A percentile compares a stretch with the other conserved stretches of the same genome.
phyloP scores from a whole-genome alignment of 2,797 vertebrate genomes.

The Octomys mimax region DNA sequence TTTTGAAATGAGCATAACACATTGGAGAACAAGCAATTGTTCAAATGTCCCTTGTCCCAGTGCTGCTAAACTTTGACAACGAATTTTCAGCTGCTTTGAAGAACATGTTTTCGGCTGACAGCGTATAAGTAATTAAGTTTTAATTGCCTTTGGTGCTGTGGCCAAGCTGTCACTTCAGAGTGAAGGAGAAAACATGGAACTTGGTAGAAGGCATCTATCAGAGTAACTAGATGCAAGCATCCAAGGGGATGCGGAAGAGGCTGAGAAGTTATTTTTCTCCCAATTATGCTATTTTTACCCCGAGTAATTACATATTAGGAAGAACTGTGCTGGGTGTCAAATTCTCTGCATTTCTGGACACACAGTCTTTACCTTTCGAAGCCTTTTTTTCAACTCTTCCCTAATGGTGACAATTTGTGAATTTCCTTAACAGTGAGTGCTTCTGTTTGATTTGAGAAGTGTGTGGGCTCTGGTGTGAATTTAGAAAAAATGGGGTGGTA shows the following conservation, averaged over 20 bases:
- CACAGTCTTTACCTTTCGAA: not conserved
- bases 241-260: not conserved
- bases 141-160: constrained; percentile 49
- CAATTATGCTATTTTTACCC: constrained; percentile 48
- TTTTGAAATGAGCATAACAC: constrained; percentile 48
- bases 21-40: constrained; percentile 30
- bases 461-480: not conserved
- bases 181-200: constrained; percentile 54
- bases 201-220: constrained; percentile 44
- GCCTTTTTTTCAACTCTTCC: not conserved
- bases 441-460: not conserved
- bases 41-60: constrained; percentile 28
- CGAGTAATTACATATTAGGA: constrained; percentile 19
- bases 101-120: constrained; percentile 36
- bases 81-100: constrained; percentile 26
- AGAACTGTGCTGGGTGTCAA: not conserved
- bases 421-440: not conserved
- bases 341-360: not conserved
- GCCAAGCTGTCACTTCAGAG: constrained; percentile 15
- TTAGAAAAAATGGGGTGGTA: not conserved
- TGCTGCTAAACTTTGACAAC: constrained; percentile 61
- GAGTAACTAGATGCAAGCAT: constrained; percentile 47
- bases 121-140: constrained; percentile 47
- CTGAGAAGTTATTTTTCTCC: constrained; percentile 28
- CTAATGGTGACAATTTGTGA: not conserved